A percentile compares a stretch with the other conserved stretches of the same genome.
Evolutionary conservation across 1,140 invertebrate species (phyloP).

Genomic region (Holotrichia oblita): DNA sequence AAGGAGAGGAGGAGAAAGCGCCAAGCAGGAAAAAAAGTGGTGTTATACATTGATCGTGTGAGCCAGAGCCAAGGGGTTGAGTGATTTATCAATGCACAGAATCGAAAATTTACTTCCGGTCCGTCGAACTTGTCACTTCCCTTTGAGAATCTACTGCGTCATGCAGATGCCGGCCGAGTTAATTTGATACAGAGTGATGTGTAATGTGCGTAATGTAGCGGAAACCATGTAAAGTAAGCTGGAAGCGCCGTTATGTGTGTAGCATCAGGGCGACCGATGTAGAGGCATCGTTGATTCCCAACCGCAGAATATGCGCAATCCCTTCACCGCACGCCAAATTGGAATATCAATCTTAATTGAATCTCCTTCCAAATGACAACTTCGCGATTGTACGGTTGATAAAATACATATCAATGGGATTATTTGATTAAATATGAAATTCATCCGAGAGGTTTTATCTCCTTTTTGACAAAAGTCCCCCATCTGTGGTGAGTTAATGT

Average conservation of each 20-base stretch:
- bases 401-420: not conserved
- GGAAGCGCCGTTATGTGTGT: not conserved
- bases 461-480: too few species aligned
- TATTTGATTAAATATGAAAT: too few species aligned
- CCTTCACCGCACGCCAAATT: not conserved
- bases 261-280: not conserved
- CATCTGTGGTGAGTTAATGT: too few species aligned
- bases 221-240: constrained; percentile 44
- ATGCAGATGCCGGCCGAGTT: constrained; percentile 44
- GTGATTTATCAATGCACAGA: constrained; percentile 45
- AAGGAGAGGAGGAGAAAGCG: not conserved
- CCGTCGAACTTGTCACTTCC: constrained; percentile 46
- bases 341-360: not conserved
- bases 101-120: constrained; percentile 47
- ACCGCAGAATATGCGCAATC: not conserved
- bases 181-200: constrained; percentile 44
- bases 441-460: too few species aligned
- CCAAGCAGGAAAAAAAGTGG: not conserved
- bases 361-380: not conserved
- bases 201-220: constrained; percentile 43
- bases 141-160: constrained; percentile 45
- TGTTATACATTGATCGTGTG: constrained; percentile 21
- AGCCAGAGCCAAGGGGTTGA: constrained; percentile 41
- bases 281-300: not conserved
- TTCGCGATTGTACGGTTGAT: not conserved